Evolutionary conservation across 2,888 invertebrate genomes (phyloP), one percentile per base, ranked within the genome.

Genomic region (Chrysomela aeneicollis): DNA sequence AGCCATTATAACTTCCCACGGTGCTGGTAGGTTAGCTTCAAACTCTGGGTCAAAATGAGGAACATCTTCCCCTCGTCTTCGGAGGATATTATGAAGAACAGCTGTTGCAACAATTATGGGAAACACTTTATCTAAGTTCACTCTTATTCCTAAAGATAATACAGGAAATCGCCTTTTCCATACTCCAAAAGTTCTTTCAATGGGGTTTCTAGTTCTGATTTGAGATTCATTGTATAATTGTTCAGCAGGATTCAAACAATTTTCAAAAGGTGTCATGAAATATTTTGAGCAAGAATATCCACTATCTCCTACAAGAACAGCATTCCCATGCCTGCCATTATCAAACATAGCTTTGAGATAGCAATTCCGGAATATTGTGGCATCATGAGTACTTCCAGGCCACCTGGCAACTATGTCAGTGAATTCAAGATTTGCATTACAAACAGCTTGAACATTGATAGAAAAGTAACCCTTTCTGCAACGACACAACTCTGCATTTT

Each of bases 91-190:
- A 61, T 71, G 71, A 15, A 74, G 54, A 21, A 73, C 70, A 50
- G 66, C 65, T 32, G 67, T 51, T 32, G 71, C 64, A 51, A 70
- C 57, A 47, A 74, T 53, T 37, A 71, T 60, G n/a, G 66, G 59
- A 54, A 64, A 37, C 1, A 68, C 67, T 37, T 57, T 70, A 47
- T 61, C 63, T 19, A 74, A 49, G 59, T 71, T 70, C 9, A 74
- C 42, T 10, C 74, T 18, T 32, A 78, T 66, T 26, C 77, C 77
- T 30, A 74, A 46, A 18, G 75, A 69, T 42, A 78, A 62, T 19
- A 73, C 66, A 30, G 78, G 78, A 70, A 78, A 77, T 54, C 76
- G 35, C 54, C 73, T 57, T 63, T 77, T 76, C 58, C 66, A 64
- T 18, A 74, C 68, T 18, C 76, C 75, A 73, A 73, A 77, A 26